Conservation (phyloP, 2,888 invertebrate genomes). For the Dendrolimus pini region DNA sequence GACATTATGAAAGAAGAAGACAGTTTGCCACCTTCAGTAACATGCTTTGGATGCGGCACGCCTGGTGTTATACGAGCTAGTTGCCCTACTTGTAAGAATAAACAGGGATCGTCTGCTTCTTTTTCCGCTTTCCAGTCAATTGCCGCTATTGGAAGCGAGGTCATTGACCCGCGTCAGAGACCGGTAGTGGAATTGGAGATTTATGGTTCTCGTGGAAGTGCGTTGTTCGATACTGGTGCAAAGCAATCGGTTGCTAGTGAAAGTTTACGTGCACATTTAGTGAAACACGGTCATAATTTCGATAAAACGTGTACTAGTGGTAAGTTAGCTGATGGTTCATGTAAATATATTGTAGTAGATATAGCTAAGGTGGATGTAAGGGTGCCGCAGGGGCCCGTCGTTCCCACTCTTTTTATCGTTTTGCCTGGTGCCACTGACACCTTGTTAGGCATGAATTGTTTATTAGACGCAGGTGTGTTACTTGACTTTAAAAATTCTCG, state of each 20-base stretch:
- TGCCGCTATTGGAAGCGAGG: too few species aligned
- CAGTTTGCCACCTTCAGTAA: background rate
- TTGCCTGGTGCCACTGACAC: slow-evolving; percentile 5
- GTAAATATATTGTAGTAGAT: slow-evolving; percentile 1
- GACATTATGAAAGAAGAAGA: background rate
- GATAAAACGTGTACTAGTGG: background rate
- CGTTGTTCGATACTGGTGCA: slow-evolving; percentile 3
- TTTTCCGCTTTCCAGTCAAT: slow-evolving; percentile 2
- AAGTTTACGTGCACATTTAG: slow-evolving; percentile 1
- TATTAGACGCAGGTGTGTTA: slow-evolving; percentile 6
- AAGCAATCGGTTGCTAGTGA: slow-evolving; percentile 4
- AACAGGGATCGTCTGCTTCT: background rate
- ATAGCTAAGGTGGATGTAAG: background rate
- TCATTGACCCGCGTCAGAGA: too few species aligned
- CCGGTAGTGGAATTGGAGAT: background rate
- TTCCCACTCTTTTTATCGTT: slow-evolving; percentile 1
- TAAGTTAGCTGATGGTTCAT: slow-evolving; percentile 1
- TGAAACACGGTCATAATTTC: background rate
- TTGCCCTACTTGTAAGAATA: slow-evolving; percentile 5
- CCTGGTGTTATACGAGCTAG: slow-evolving; percentile 8
- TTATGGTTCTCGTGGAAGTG: background rate
- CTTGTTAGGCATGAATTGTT: slow-evolving; percentile 8
- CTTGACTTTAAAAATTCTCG: slow-evolving; percentile 3
- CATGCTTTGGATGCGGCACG: slow-evolving; percentile 7
- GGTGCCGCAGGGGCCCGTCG: background rate